Base-by-base conservation (phyloP, 2,113 vertebrate genomes). In the Parus major region DNA sequence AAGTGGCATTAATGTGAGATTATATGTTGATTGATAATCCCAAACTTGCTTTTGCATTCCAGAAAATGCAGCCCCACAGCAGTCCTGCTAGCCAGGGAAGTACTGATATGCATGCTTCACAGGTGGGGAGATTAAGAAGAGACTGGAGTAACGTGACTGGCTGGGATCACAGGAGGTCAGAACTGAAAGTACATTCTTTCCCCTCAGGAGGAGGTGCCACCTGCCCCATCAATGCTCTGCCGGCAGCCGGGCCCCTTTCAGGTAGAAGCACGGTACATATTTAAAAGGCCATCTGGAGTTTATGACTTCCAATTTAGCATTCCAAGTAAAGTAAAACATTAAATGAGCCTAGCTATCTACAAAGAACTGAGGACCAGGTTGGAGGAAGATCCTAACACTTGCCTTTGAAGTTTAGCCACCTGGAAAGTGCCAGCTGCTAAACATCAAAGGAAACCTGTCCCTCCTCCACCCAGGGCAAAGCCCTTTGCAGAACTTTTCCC, bases 371-470 rank as follows among this genome's bases (percentile, higher is more conserved):
- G 18, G 64, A 72, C 60, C 91, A 97, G 76, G 93, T 92, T 96
- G 84, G 82, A 92, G 55, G 76, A 90, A 96, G 86, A 95, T 96
- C 56, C 88, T 84, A 88, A 86, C 75, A 11, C 71, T 95, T 84
- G 80, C 84, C 90, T 97, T 97, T 97, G 96, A 97, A 95, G 96
- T 93, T 78, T 83, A 81, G 88, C 90, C 97, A 95, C 92, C 91
- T 95, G 94, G 75, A 87, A 92, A 95, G 68, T 80, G 63, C 87
- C 88, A 79, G 86, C 81, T 79, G 92, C 88, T 65, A 76, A 76
- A 96, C 92, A 95, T 97, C 97, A 97, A 96, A 97, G 93, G 80
- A 91, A 95, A 95, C 83, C 71, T 86, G 76, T 90, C 88, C 88
- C 79, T 95, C 94, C 93, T 96, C 79, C 94, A 92, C 82, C 57